These are phyloP conservation scores for Limosa lapponica DNA, from an alignment of 2,797 vertebrate species.

Conservation along the genomic window DNA sequence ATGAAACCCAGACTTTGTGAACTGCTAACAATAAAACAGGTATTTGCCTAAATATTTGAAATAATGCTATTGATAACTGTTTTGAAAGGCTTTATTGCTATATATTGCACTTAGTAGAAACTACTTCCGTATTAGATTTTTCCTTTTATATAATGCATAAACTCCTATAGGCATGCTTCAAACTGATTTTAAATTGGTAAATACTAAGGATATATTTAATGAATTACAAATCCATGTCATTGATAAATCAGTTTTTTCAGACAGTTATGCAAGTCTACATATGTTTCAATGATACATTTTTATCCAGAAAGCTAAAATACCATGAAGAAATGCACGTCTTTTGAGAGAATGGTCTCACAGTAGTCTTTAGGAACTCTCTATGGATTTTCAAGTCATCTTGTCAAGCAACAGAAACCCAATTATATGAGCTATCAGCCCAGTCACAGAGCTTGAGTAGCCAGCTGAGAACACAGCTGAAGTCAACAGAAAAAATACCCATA, in stretches of 20 bases:
- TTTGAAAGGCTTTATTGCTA: not conserved
- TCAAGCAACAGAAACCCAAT: not conserved
- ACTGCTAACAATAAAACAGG: not conserved
- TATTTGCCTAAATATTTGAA: not conserved
- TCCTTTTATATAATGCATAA: not conserved
- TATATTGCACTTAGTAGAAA: not conserved
- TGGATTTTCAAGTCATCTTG: not conserved
- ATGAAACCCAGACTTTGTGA: not conserved
- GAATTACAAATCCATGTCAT: not conserved
- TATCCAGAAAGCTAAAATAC: not conserved
- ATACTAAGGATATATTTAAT: not conserved
- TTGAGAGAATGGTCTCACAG: fast-evolving
- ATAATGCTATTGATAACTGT: not conserved
- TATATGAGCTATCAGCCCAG: not conserved
- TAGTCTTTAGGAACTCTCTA: not conserved
- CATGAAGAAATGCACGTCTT: not conserved
- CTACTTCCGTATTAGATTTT: not conserved
- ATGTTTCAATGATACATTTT: not conserved
- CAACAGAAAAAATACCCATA: not conserved
- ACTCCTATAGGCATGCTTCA: not conserved
- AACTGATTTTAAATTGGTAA: not conserved
- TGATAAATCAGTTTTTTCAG: not conserved
- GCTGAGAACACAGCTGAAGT: not conserved
- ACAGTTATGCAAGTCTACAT: not conserved
- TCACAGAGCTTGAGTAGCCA: not conserved